phyloP scores from a whole-genome alignment of 2,888 invertebrate genomes.

The Rhagonycha lutea region DNA sequence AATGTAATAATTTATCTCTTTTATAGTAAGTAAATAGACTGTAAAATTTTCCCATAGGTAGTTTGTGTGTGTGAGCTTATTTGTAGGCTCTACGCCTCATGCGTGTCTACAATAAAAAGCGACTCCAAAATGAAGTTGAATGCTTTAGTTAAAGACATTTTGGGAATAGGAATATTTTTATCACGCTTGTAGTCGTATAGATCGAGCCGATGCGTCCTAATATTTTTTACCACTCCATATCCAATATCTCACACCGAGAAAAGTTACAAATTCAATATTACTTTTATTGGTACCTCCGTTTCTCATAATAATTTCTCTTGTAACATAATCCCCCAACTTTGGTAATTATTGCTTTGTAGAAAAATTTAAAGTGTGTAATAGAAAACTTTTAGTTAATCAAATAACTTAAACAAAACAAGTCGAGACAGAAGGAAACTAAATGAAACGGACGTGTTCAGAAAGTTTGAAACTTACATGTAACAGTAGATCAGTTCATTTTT shows the following conservation, averaged over 20 bases:
- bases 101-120: conserved; percentile 23
- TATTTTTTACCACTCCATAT: conserved; percentile 27
- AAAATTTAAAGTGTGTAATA: neutral
- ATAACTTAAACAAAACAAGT: neutral
- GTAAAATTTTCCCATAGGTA: conserved; percentile 5
- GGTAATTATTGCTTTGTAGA: neutral
- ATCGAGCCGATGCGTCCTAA: conserved; percentile 23
- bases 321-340: neutral
- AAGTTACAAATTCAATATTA: neutral
- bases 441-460: neutral
- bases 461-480: neutral
- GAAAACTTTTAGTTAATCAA: neutral
- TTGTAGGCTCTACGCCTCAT: conserved; percentile 15
- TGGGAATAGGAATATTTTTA: conserved; percentile 25
- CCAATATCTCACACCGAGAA: conserved; percentile 15
- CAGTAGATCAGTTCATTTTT: neutral
- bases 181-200: conserved; percentile 22
- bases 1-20: conserved; percentile 1
- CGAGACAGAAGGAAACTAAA: neutral
- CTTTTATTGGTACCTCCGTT: neutral
- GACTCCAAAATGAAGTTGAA: conserved; percentile 22
- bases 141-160: conserved; percentile 24
- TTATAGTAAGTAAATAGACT: conserved; percentile 1
- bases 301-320: neutral
- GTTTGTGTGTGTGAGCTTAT: conserved; percentile 1